A percentile compares a stretch with the other conserved stretches of the same genome.
These are phyloP conservation scores for Orthosia gothica DNA, from an alignment of 2,888 invertebrate genomes.

Conservation along the genomic window DNA sequence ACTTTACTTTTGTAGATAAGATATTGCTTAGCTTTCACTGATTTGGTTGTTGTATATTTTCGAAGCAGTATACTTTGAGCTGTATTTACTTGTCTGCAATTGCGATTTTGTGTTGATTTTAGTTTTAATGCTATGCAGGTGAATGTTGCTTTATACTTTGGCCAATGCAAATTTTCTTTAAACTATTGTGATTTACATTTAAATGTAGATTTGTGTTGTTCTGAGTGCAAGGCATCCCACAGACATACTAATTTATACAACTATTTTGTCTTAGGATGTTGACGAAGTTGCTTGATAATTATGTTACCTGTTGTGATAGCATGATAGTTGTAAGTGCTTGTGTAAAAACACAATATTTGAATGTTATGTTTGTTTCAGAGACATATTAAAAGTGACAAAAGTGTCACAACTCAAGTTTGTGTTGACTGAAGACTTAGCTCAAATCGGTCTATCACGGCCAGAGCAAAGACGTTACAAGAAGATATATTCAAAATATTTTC, in stretches of 20 bases:
- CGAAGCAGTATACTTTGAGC: neutral
- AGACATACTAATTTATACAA: too few relatives aligned
- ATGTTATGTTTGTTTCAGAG: slow-evolving; percentile 90
- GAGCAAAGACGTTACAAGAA: slow-evolving; percentile 98
- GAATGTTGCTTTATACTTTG: neutral
- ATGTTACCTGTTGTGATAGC: neutral
- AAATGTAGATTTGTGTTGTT: neutral
- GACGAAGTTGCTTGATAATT: neutral
- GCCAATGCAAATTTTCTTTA: slow-evolving; percentile 15
- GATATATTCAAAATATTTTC: slow-evolving; percentile 98
- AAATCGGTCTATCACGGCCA: slow-evolving; percentile 98
- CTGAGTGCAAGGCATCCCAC: neutral
- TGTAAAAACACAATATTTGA: neutral
- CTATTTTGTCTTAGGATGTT: neutral
- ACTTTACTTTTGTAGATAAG: slow-evolving; percentile 1
- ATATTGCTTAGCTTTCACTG: slow-evolving; percentile 2
- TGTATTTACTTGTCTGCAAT: neutral
- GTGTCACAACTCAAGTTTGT: slow-evolving; percentile 98
- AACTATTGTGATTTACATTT: neutral
- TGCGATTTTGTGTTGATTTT: slow-evolving; percentile 25
- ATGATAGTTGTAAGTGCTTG: neutral
- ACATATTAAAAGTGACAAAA: slow-evolving; percentile 97
- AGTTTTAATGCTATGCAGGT: neutral
- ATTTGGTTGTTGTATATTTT: neutral
- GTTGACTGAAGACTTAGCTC: slow-evolving; percentile 97